Percentiles rank a stretch among this genome's conserved stretches.
Conservation (phyloP, 2,888 invertebrate genomes). For the Thereva nobilitata region DNA sequence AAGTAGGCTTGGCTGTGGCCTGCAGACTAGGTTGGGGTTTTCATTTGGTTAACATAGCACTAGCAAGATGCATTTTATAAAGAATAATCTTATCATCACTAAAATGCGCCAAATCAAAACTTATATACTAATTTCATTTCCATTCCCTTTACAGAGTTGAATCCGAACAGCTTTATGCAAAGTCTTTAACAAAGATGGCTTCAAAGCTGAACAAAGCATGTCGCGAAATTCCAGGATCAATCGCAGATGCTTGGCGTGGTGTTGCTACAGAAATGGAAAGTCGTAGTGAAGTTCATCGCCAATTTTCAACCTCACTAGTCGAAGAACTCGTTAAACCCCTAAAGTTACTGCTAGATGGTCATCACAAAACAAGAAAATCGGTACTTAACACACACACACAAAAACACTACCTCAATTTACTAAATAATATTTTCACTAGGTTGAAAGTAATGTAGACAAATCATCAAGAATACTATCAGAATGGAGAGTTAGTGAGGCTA, state of each 20-base stretch:
- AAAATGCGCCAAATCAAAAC: no score
- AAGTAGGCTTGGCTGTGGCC: no score
- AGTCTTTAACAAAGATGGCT: constrained; percentile 85
- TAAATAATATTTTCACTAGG: constrained; percentile 53
- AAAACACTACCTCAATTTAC: background rate
- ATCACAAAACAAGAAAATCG: constrained; percentile 72
- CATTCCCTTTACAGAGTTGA: constrained; percentile 70
- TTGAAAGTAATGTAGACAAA: constrained; percentile 83
- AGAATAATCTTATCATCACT: no score
- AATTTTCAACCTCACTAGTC: constrained; percentile 74
- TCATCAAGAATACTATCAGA: constrained; percentile 79
- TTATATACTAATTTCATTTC: background rate
- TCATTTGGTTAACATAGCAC: no score
- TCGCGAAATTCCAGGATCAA: constrained; percentile 74
- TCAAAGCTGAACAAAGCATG: constrained; percentile 82
- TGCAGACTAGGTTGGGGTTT: no score
- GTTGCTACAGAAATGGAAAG: constrained; percentile 92
- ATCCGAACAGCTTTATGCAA: constrained; percentile 87
- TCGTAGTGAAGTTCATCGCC: constrained; percentile 86
- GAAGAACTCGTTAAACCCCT: constrained; percentile 92
- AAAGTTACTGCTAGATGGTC: constrained; percentile 70
- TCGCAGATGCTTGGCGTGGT: constrained; percentile 89
- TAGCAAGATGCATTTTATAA: no score
- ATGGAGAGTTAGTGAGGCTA: constrained; percentile 83
- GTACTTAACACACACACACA: constrained; percentile 55